Percentiles rank a stretch among this genome's conserved stretches.
phyloP scores from a whole-genome alignment of 2,888 invertebrate genomes.

The Mythimna lalbum region DNA sequence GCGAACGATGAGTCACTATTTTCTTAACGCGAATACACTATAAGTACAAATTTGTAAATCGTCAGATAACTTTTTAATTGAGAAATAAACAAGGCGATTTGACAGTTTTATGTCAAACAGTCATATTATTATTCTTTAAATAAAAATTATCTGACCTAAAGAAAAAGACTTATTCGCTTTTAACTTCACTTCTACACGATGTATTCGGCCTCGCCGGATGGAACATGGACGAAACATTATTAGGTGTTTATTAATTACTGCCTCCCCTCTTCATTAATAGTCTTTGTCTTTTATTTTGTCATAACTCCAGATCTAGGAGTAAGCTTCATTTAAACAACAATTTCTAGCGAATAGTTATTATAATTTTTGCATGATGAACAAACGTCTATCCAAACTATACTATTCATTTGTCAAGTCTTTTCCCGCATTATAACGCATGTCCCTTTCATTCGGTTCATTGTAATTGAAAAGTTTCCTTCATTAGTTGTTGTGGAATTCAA shows the following conservation, averaged over 20 bases:
- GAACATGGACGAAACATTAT: slow-evolving; percentile 67
- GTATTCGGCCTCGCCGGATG: slow-evolving; percentile 67
- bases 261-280: slow-evolving; percentile 75
- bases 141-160: no score
- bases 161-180: no score
- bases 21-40: no score
- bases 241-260: slow-evolving; percentile 78
- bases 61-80: no score
- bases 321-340: slow-evolving; percentile 64
- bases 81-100: no score
- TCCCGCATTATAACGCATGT: slow-evolving; percentile 83
- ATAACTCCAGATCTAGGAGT: slow-evolving; percentile 67
- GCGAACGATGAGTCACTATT: no score
- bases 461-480: slow-evolving; percentile 67
- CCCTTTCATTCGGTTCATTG: slow-evolving; percentile 76
- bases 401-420: slow-evolving; percentile 76
- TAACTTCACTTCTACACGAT: slow-evolving; percentile 76
- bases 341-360: slow-evolving; percentile 66
- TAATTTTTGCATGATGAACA: slow-evolving; percentile 77
- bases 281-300: slow-evolving; percentile 76
- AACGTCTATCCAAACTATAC: slow-evolving; percentile 63
- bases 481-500: slow-evolving; percentile 73
- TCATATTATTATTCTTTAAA: no score
- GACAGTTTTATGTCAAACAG: no score
- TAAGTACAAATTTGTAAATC: no score